Percentiles rank a stretch among this genome's conserved stretches.
Conservation (phyloP, 2,113 vertebrate genomes). For the Nesoenas mayeri region DNA sequence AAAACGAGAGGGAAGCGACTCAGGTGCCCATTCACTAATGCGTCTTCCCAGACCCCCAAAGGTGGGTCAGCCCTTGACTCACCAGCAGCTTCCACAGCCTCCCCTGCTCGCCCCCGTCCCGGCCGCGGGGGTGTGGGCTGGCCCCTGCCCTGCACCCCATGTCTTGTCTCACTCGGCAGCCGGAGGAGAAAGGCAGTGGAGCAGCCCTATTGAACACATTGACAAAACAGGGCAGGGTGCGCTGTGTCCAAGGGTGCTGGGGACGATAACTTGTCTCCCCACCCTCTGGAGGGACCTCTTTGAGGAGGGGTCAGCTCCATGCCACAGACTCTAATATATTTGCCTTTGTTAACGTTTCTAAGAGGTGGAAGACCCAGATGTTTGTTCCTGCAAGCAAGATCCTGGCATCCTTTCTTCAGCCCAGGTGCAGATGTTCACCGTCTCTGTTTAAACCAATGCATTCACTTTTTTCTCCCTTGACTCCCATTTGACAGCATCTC, state of each 20-base stretch:
- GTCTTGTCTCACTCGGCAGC: background rate
- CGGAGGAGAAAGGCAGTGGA: fast-evolving
- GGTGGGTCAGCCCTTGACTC: background rate
- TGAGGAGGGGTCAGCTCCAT: background rate
- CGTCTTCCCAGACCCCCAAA: fast-evolving
- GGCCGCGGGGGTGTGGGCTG: background rate
- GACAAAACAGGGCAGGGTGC: background rate
- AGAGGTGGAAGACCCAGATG: background rate
- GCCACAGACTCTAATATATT: fast-evolving
- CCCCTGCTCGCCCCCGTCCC: background rate
- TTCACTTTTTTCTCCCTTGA: background rate
- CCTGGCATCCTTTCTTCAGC: background rate
- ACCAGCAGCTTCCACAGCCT: background rate
- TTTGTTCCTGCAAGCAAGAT: background rate
- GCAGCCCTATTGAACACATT: fast-evolving
- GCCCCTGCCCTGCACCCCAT: fast-evolving
- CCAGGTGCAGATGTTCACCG: background rate
- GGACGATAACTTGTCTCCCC: fast-evolving
- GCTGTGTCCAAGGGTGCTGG: background rate
- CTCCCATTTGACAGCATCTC: background rate
- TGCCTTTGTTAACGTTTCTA: background rate
- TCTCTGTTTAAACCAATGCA: no score
- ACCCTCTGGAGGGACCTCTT: no score
- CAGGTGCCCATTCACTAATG: no score
- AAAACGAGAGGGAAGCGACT: background rate